phyloP scores from a whole-genome alignment of 2,113 vertebrate genomes.

The Chaetorhynchus papuensis region DNA sequence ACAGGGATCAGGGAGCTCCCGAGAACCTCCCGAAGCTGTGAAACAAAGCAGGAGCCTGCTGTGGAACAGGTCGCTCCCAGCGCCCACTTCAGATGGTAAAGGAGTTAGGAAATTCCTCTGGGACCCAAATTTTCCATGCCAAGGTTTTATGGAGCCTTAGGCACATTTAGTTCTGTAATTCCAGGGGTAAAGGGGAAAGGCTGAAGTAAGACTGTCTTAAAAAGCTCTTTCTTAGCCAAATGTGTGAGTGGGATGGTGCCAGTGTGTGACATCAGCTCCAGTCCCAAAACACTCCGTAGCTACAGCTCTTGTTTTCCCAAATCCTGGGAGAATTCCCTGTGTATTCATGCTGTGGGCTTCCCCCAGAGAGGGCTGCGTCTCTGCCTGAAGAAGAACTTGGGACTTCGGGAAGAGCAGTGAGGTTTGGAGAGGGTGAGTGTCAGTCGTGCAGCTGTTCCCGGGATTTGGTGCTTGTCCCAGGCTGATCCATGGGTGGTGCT shows the following conservation, averaged over 20 bases:
- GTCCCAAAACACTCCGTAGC: too few relatives aligned
- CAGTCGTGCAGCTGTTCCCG: not conserved
- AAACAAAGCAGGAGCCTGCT: not conserved
- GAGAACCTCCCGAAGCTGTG: not conserved
- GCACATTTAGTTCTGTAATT: not conserved
- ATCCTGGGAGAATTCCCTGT: rapidly evolving
- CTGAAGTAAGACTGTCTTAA: too few relatives aligned
- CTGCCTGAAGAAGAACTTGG: not conserved
- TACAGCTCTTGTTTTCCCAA: not conserved
- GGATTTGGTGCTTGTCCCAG: not conserved
- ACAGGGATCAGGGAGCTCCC: rapidly evolving
- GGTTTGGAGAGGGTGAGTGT: rapidly evolving
- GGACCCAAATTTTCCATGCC: not conserved
- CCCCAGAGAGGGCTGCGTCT: not conserved
- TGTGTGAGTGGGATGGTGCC: rapidly evolving
- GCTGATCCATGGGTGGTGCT: rapidly evolving
- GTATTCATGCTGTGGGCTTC: not conserved
- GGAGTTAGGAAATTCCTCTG: not conserved
- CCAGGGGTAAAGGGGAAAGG: not conserved
- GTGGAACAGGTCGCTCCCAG: rapidly evolving
- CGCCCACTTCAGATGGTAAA: not conserved
- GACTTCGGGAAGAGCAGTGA: rapidly evolving
- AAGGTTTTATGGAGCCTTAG: rapidly evolving
- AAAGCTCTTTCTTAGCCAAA: not conserved
- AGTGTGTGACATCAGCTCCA: not conserved